A percentile compares a stretch with the other conserved stretches of the same genome.
These are phyloP conservation scores for Philereme vetulata DNA, from an alignment of 2,888 invertebrate genomes.

Conservation along the genomic window DNA sequence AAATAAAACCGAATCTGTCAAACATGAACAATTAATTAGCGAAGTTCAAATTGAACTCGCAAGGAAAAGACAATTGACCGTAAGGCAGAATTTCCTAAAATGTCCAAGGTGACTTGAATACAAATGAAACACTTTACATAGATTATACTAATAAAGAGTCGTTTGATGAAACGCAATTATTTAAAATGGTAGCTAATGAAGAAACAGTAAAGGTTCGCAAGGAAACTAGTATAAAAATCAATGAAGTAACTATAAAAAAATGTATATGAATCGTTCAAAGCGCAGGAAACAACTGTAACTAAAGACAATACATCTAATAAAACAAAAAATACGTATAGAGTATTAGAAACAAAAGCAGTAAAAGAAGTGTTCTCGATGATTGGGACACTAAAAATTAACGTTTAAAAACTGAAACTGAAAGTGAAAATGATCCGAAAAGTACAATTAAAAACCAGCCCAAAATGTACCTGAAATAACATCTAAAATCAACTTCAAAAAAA, in stretches of 20 bases:
- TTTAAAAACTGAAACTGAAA: background rate
- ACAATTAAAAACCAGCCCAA: background rate
- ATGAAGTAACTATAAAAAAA: background rate
- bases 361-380: background rate
- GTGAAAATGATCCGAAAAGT: background rate
- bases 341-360: constrained; percentile 3
- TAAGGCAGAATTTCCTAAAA: background rate
- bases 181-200: background rate
- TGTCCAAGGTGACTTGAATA: background rate
- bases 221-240: background rate
- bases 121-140: background rate
- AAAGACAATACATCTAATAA: background rate
- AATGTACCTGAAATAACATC: constrained; percentile 1
- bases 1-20: background rate
- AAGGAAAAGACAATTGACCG: background rate
- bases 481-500: no score
- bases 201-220: background rate
- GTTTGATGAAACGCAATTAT: background rate
- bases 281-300: background rate
- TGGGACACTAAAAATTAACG: constrained; percentile 1
- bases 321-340: background rate
- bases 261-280: constrained; percentile 1
- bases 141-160: background rate
- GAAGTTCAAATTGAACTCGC: background rate
- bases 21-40: background rate